Evolutionary conservation across 2,797 vertebrate species (phyloP).

Genomic region (Enteromius thamalakanensis): DNA sequence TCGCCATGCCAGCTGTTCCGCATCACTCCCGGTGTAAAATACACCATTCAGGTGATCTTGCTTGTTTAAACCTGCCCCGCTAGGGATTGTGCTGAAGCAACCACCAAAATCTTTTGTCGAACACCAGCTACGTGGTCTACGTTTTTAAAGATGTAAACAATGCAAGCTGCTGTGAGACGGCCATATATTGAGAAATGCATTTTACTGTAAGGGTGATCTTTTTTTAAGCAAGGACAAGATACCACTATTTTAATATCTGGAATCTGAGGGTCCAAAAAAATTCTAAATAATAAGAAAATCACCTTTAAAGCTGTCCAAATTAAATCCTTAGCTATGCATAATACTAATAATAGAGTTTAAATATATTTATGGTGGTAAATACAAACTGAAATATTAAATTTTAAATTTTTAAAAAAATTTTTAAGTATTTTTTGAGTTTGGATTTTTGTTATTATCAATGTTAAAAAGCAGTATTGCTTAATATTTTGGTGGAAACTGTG

Average conservation of each 20-base stretch:
- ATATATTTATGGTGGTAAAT: too few species aligned
- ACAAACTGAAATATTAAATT: too few species aligned
- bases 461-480: background rate
- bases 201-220: background rate
- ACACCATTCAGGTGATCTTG: constrained; percentile 22
- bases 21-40: constrained; percentile 16
- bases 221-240: background rate
- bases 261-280: too few species aligned
- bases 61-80: background rate
- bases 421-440: background rate
- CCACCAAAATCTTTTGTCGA: background rate
- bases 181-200: background rate
- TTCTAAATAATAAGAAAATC: too few species aligned
- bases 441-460: background rate
- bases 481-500: background rate
- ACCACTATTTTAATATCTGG: too few species aligned
- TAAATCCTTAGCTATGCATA: too few species aligned
- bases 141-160: background rate
- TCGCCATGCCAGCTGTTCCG: constrained; percentile 26
- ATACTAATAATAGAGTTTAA: too few species aligned
- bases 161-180: background rate
- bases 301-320: too few species aligned
- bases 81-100: background rate
- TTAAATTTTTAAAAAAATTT: too few species aligned
- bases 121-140: too few species aligned